phyloP scores from a whole-genome alignment of 2,113 vertebrate species.

The Ameiurus melas region DNA sequence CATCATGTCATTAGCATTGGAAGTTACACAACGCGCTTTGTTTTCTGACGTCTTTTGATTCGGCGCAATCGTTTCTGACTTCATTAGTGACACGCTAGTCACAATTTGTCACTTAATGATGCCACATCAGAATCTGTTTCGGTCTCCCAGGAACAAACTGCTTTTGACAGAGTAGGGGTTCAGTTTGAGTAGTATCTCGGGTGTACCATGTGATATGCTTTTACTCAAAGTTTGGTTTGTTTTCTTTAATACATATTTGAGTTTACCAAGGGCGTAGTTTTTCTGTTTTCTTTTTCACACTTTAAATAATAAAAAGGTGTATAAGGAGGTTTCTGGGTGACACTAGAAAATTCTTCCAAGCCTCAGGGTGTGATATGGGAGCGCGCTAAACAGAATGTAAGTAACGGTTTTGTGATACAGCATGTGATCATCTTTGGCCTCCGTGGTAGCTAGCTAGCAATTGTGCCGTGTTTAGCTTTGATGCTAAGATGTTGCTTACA shows the following conservation, averaged over 20 bases:
- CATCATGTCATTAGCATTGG: slow-evolving; percentile 44
- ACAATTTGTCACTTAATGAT: slow-evolving; percentile 47
- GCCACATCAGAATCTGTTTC: slow-evolving; percentile 41
- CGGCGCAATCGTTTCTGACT: slow-evolving; percentile 39
- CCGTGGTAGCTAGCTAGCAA: not conserved
- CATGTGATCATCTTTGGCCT: not conserved
- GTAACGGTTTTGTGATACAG: not conserved
- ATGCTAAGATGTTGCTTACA: not conserved
- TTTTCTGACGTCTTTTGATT: slow-evolving; percentile 47
- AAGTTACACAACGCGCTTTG: slow-evolving; percentile 25
- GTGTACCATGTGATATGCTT: not conserved
- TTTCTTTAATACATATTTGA: not conserved
- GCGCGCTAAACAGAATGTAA: no score
- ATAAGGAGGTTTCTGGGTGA: not conserved
- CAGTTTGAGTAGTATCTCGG: slow-evolving; percentile 3
- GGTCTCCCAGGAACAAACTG: slow-evolving; percentile 25
- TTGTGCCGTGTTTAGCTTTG: not conserved
- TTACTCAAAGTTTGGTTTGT: not conserved
- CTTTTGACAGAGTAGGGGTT: slow-evolving; percentile 5
- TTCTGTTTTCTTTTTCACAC: not conserved
- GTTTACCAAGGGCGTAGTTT: not conserved
- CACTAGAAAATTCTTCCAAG: not conserved
- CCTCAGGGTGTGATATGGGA: not conserved
- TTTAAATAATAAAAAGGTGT: not conserved
- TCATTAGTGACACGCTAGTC: slow-evolving; percentile 41